Base-by-base conservation (phyloP, 92 coral and sea anemone species). In the Bergia sp. region DNA sequence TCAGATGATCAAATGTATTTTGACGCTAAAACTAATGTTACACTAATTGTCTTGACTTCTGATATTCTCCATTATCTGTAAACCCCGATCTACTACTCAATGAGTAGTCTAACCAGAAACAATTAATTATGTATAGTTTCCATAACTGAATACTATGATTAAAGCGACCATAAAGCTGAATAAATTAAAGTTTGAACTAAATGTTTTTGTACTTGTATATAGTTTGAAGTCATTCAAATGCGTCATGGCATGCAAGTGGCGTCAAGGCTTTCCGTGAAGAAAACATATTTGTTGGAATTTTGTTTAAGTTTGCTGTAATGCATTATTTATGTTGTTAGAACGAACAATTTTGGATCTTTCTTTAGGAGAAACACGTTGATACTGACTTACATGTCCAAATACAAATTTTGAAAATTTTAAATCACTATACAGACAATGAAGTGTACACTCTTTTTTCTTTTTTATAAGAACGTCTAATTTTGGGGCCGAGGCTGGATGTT, bases 41-140 rank as follows among this genome's bases (percentile, higher is more conserved):
- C 67, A 71, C 75, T 43, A 7, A 71, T 44, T 84, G 77, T 45
- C 23, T 82, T 82, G 64, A 67, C 79, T 58, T 81, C 29, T 58
- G 49, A 65, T 81, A 4, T 47, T 71, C 43, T 39, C 23, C 37
- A 7, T 43, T 15, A 42, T 12, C 16, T 11, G 37, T 29, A 4
- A 43, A 83, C 39, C 23, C 13, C 37, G 58, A 21, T 69, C 45
- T 15, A 0, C 15, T 2, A n/a, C 44, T 49, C 65, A 36, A 71
- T 37, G 11, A 58, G 66, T 37, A 43, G 74, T 73, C 67, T 84
- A 20, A 71, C 66, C 64, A 36, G 36, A 71, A 67, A 41, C 2
- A 47, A 71, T 84, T 2, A 69, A 84, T 84, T 84, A 84, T 71
- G 41, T 16, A 84, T 84, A 45, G 55, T 40, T n/a, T 66, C 0